These are phyloP conservation scores for Hemiprocne comata DNA, from an alignment of 2,113 vertebrate species.

Conservation along the genomic window DNA sequence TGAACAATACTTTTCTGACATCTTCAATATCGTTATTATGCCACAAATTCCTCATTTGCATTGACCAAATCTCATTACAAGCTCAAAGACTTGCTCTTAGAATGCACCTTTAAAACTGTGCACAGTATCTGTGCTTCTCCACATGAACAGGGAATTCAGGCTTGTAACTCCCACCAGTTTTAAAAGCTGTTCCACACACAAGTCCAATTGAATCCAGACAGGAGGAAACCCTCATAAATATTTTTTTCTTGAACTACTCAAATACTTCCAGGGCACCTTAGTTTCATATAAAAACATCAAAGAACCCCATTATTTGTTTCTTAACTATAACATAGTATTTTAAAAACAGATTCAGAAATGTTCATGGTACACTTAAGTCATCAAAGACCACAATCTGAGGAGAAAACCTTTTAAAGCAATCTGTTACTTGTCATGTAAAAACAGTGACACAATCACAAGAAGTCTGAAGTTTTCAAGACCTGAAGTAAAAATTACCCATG, in stretches of 20 bases:
- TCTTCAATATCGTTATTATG: background rate
- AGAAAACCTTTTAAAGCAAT: constrained; percentile 7
- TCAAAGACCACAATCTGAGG: background rate
- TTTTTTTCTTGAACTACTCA: background rate
- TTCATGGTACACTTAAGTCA: background rate
- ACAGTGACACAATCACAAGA: background rate
- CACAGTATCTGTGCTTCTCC: background rate
- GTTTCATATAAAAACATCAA: background rate
- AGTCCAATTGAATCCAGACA: background rate
- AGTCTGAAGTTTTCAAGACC: constrained; percentile 62
- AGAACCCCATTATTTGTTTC: background rate
- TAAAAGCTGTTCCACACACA: background rate
- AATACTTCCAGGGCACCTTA: background rate
- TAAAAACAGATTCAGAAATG: background rate
- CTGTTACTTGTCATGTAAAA: constrained; percentile 10
- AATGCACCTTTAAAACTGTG: background rate
- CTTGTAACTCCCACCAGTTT: background rate
- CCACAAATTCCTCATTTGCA: background rate
- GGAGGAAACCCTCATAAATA: background rate
- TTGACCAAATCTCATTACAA: constrained; percentile 11
- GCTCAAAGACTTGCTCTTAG: background rate
- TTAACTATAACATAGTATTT: background rate
- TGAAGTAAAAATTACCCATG: background rate
- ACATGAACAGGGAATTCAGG: background rate
- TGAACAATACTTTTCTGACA: background rate